Evolutionary conservation across 2,888 invertebrate genomes (phyloP).

Genomic region (Villa cingulata): DNA sequence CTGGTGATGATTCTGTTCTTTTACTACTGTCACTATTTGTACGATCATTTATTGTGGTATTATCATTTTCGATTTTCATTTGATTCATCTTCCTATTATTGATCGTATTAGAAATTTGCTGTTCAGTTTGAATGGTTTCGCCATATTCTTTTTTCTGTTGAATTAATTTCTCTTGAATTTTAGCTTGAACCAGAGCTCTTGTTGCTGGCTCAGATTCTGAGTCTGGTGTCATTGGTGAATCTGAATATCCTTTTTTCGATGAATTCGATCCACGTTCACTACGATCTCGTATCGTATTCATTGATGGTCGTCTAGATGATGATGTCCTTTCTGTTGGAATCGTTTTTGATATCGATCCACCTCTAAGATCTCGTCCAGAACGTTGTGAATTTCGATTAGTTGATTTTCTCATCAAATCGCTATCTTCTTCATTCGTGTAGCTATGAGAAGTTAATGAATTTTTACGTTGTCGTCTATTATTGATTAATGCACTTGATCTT

Average conservation of each 20-base stretch:
- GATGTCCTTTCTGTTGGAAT: not conserved
- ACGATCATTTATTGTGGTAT: not conserved
- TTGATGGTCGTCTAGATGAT: slow-evolving; percentile 14
- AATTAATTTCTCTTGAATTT: slow-evolving; percentile 32
- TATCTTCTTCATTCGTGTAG: slow-evolving; percentile 22
- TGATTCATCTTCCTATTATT: not conserved
- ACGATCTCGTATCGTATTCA: slow-evolving; percentile 7
- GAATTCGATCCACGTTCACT: slow-evolving; percentile 14
- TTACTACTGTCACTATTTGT: not conserved
- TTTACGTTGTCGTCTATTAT: slow-evolving; percentile 23
- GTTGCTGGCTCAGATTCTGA: slow-evolving; percentile 29
- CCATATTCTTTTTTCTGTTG: slow-evolving; percentile 6
- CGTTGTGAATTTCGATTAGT: slow-evolving; percentile 21
- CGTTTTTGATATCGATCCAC: not conserved
- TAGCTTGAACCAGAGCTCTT: slow-evolving; percentile 33
- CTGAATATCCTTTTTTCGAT: slow-evolving; percentile 25
- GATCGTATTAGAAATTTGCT: not conserved
- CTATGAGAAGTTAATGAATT: slow-evolving; percentile 30
- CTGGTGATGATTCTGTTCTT: not conserved
- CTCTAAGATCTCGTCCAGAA: slow-evolving; percentile 8
- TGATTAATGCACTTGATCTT: slow-evolving; percentile 26
- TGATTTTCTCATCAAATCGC: slow-evolving; percentile 13
- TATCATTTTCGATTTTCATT: not conserved
- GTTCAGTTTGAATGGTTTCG: not conserved
- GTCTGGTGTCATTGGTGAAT: slow-evolving; percentile 25